Evolutionary conservation across 1,140 invertebrate species (phyloP), one percentile per base, ranked within the genome.

Genomic region (Cotesia typhae): DNA sequence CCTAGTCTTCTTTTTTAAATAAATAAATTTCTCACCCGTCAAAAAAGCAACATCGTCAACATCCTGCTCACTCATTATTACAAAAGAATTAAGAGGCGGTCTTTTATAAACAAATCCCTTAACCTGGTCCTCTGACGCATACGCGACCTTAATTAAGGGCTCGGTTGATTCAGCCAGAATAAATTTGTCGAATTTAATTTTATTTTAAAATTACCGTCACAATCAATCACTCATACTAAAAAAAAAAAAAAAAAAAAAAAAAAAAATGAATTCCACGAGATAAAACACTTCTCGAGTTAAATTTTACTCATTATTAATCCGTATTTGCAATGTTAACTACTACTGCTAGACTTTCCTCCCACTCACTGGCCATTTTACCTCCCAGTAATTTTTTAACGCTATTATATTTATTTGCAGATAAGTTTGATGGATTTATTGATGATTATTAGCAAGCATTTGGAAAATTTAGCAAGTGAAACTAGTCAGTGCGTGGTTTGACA

Each of bases 31-130:
- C 79, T 82, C 76, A 94, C 94, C 95, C 89, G 95, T 96, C 81
- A 96, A 88, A 88, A 96, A 96, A 47, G 95, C 94, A 79, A 95
- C 94, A 89, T 97, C 95, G 84, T 96, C 95, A 78, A 96, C 91
- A 90, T 97, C 95, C 84, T 94, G 94, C 81, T 96, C 94, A 84
- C 92, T 93, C 92, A 93, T 94, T 72, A 47, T 47, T 6, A 80
- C 81, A 82, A 87, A 84, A 70, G 82, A 81, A 81, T 81, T 84
- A 47, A 83, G 83, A 55, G 79, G 79, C 67, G 81, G 78, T 78
- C 85, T 81, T 70, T 82, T 82, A 81, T 85, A 88, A 77, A 88
- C 87, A 80, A 88, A 85, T 69, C 85, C 84, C 79, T 89, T 88
- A 73, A 89, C 82, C 76, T 87, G 83, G 76, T 85, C 83, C 76